Evolutionary conservation across 2,797 vertebrate species (phyloP), one percentile per base, ranked within the genome.

Genomic region (Australoheros facetus): DNA sequence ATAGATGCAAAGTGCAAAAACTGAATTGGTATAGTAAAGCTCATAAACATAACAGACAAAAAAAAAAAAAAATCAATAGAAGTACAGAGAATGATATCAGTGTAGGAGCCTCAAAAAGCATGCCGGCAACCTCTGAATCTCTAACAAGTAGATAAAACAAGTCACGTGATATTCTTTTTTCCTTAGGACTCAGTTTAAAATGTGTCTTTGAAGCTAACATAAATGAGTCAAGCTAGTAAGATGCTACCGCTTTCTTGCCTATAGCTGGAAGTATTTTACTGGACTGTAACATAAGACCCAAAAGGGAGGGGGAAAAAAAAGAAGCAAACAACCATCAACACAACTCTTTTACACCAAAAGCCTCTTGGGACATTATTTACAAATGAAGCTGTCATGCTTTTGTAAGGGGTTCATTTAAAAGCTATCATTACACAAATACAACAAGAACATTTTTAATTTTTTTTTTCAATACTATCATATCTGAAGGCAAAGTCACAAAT

Each of bases 1-100:
- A 96, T 97, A 97, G 96, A 97, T 96, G 97, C 97, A 97, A 99
- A 99, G 98, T 98, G 97, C 97, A 97, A 96, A 95, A 97, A 97
- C 96, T 95, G 96, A 95, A 95, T 96, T 96, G 95, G 95, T 96
- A 96, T 96, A 97, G 95, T 95, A 96, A 96, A 97, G 97, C 95
- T 96, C 90, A 96, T 94, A 95, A 96, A 96, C 93, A 91, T 90
- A 93, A 95, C 76, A 91, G 84, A 93, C 85, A 77, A 87, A 87
- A 81, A 87, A 78, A 53, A 34, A 69, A 82, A 84, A 85, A 64
- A 92, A 88, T 66, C 64, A 84, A 92, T 79, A 70, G 79, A 93
- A 93, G 87, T 82, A 94, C 90, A 91, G 80, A 94, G 93, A 95
- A 95, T 91, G 92, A 95, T 96, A 96, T 97, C 96, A 95, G 96